Evolutionary conservation across 2,888 invertebrate genomes (phyloP).

Genomic region (Anarsia innoxiella): DNA sequence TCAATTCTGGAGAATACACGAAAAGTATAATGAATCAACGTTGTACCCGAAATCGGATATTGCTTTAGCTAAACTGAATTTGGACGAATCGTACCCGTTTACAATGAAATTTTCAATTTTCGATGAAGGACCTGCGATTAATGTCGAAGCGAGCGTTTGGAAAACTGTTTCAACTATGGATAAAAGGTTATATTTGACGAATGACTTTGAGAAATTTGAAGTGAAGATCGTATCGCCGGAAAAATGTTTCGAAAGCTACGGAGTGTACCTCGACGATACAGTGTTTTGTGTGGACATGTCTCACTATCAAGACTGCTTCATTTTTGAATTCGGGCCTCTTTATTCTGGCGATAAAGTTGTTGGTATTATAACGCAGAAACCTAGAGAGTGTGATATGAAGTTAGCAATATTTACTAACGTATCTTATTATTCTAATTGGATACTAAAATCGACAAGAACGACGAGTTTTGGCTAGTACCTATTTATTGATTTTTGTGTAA

Average conservation of each 20-base stretch:
- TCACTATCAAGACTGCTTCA: slow-evolving; percentile 47
- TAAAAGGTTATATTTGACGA: slow-evolving; percentile 46
- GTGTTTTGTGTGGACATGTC: slow-evolving; percentile 50
- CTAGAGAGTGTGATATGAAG: slow-evolving; percentile 42
- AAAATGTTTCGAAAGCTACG: slow-evolving; percentile 44
- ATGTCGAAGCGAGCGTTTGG: slow-evolving; percentile 46
- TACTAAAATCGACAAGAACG: slow-evolving; percentile 18
- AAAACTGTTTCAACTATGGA: slow-evolving; percentile 58
- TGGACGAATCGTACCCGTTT: slow-evolving; percentile 31
- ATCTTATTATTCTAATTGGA: slow-evolving; percentile 30
- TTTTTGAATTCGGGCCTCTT: slow-evolving; percentile 57
- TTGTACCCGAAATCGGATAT: slow-evolving; percentile 41
- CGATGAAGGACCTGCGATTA: slow-evolving; percentile 23
- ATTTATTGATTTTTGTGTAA: too few relatives aligned
- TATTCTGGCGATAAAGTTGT: slow-evolving; percentile 41
- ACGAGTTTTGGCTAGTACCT: too few relatives aligned
- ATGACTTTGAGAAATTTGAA: slow-evolving; percentile 42
- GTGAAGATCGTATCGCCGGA: slow-evolving; percentile 23
- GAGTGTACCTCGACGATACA: slow-evolving; percentile 37
- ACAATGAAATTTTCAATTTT: slow-evolving; percentile 36
- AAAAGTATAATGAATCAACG: slow-evolving; percentile 37
- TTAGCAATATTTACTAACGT: slow-evolving; percentile 34
- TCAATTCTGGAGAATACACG: slow-evolving; percentile 51
- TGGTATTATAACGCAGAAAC: slow-evolving; percentile 44
- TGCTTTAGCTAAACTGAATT: slow-evolving; percentile 50